A percentile compares a stretch with the other conserved stretches of the same genome.
Conservation (phyloP, 2,113 vertebrate species). For the Scartelaos histophorus region DNA sequence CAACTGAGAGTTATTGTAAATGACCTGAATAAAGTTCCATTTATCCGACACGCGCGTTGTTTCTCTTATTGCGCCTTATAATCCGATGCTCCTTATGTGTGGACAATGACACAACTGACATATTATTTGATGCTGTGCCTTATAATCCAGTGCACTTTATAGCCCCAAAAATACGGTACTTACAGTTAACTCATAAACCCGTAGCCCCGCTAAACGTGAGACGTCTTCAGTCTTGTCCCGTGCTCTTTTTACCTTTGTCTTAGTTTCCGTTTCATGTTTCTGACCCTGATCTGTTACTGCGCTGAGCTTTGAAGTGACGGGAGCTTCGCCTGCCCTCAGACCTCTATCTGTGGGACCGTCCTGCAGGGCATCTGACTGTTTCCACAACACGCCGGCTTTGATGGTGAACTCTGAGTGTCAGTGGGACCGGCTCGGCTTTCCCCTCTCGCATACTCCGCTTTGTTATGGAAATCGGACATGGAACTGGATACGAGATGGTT, state of each 20-base stretch:
- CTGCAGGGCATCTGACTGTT: conserved; percentile 41
- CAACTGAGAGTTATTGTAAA: too few species aligned
- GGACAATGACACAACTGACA: too few species aligned
- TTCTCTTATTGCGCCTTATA: too few species aligned
- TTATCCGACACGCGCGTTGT: too few species aligned
- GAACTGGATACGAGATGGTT: conserved; percentile 30
- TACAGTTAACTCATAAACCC: too few species aligned
- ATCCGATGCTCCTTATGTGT: too few species aligned
- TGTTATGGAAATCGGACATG: conserved; percentile 17
- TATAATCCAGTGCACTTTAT: too few species aligned
- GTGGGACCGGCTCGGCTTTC: conserved; percentile 16
- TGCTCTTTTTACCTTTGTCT: not conserved
- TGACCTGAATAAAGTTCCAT: too few species aligned
- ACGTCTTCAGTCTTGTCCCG: not conserved
- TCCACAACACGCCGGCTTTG: conserved; percentile 55
- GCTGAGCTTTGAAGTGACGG: conserved; percentile 62
- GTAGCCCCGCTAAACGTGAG: too few species aligned
- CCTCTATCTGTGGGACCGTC: conserved; percentile 4
- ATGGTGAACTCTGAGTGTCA: conserved; percentile 38
- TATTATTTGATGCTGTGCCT: too few species aligned
- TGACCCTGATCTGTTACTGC: conserved; percentile 57
- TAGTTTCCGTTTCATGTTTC: conserved; percentile 58
- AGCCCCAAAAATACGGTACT: too few species aligned
- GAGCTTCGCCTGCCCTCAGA: too few species aligned
- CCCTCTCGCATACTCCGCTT: conserved; percentile 26